A percentile compares a stretch with the other conserved stretches of the same genome.
Conservation (phyloP, 2,113 vertebrate species). For the Bujurquina vittata region DNA sequence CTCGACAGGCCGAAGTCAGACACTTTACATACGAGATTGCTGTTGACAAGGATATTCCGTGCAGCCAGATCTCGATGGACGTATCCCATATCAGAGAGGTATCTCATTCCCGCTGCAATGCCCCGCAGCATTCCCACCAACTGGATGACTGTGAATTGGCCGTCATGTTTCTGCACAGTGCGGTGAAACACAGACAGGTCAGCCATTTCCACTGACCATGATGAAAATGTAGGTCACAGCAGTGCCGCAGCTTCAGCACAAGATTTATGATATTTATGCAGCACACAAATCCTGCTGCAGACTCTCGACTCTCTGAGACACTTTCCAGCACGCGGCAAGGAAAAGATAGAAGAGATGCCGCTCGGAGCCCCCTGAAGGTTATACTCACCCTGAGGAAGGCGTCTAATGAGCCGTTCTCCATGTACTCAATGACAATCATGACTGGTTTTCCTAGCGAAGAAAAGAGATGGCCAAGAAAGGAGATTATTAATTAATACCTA, state of each 20-base stretch:
- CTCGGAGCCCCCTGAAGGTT: constrained; percentile 30
- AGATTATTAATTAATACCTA: constrained; percentile 59
- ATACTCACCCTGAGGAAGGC: constrained; percentile 95
- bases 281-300: constrained; percentile 36
- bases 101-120: constrained; percentile 97
- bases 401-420: constrained; percentile 98
- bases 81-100: constrained; percentile 97
- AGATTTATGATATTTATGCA: constrained; percentile 66
- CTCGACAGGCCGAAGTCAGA: constrained; percentile 98
- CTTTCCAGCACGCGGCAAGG: background rate
- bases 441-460: constrained; percentile 91
- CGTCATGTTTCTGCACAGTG: constrained; percentile 90
- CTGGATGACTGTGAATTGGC: constrained; percentile 98
- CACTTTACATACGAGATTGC: constrained; percentile 99
- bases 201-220: constrained; percentile 61
- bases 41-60: constrained; percentile 98
- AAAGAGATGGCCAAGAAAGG: constrained; percentile 17
- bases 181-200: constrained; percentile 43
- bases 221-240: constrained; percentile 61
- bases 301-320: constrained; percentile 46
- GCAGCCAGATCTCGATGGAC: constrained; percentile 97
- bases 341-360: constrained; percentile 30
- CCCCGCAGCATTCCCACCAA: constrained; percentile 97
- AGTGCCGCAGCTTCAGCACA: constrained; percentile 53
- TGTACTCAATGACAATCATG: constrained; percentile 99